Evolutionary conservation across 2,113 vertebrate genomes (phyloP).

Genomic region (Lates calcarifer): DNA sequence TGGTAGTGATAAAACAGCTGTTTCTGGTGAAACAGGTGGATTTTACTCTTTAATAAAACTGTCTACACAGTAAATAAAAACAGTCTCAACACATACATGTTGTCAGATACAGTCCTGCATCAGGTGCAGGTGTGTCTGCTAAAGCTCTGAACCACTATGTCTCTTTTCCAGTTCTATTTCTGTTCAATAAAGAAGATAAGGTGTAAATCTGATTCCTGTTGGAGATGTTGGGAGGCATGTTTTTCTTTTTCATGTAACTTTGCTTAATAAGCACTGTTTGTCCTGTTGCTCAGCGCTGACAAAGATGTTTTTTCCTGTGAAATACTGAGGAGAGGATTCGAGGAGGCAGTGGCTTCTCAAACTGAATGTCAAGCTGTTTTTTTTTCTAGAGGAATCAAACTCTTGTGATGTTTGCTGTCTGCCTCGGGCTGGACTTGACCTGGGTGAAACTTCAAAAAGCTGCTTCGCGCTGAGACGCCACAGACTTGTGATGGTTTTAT

Average conservation of each 20-base stretch:
- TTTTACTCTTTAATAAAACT: no score
- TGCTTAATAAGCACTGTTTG: background rate
- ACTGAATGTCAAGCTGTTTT: conserved; percentile 14
- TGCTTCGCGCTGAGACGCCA: background rate
- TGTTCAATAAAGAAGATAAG: background rate
- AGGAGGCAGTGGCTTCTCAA: conserved; percentile 8
- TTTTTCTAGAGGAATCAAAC: background rate
- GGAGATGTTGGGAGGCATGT: background rate
- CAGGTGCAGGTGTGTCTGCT: no score
- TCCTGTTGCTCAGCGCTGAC: background rate
- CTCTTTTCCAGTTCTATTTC: background rate
- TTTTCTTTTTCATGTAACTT: background rate
- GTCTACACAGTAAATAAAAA: no score
- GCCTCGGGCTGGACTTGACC: conserved; percentile 40
- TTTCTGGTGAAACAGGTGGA: no score
- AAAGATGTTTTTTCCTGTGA: background rate
- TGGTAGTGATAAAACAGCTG: no score
- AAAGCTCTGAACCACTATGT: background rate
- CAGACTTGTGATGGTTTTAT: background rate
- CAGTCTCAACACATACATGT: no score
- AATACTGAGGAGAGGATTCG: background rate
- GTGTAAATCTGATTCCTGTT: no score
- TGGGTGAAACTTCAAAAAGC: conserved; percentile 17
- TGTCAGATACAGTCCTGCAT: no score
- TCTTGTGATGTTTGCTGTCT: conserved; percentile 29